Percentiles rank a stretch among this genome's conserved stretches.
These are phyloP conservation scores for Fissipunctia ypsillon DNA, from an alignment of 2,888 invertebrate genomes.

Conservation along the genomic window DNA sequence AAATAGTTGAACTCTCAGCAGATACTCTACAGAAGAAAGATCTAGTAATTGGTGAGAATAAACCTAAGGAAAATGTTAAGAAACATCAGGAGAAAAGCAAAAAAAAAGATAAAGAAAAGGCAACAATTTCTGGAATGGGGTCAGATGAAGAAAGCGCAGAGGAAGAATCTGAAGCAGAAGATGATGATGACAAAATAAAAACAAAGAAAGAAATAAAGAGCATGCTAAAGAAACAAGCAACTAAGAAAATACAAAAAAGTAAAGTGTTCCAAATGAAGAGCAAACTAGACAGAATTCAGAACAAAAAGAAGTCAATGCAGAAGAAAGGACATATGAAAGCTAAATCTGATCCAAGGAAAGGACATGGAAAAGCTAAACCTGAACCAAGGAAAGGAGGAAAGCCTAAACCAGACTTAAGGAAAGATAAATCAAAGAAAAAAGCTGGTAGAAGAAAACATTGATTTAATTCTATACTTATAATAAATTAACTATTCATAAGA, in stretches of 20 bases:
- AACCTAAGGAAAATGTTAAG: slow-evolving; percentile 79
- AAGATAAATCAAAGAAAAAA: slow-evolving; percentile 84
- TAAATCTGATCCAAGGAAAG: slow-evolving; percentile 76
- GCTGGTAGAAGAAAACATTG: slow-evolving; percentile 83
- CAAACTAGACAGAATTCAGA: slow-evolving; percentile 92
- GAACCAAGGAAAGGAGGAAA: slow-evolving; percentile 75
- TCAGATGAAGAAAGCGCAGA: slow-evolving; percentile 78
- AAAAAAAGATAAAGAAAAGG: slow-evolving; percentile 66
- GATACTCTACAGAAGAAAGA: slow-evolving; percentile 93
- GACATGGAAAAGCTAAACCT: slow-evolving; percentile 58
- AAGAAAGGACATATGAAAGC: slow-evolving; percentile 79
- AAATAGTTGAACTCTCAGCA: slow-evolving; percentile 94
- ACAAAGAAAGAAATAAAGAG: slow-evolving; percentile 93
- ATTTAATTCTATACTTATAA: slow-evolving; percentile 51
- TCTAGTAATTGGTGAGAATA: slow-evolving; percentile 94
- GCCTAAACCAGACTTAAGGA: slow-evolving; percentile 73
- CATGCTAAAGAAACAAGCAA: slow-evolving; percentile 93
- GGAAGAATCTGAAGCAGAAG: slow-evolving; percentile 76
- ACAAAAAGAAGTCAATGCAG: slow-evolving; percentile 92
- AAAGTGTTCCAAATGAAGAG: slow-evolving; percentile 94
- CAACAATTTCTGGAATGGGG: slow-evolving; percentile 83
- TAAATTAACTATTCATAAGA: slow-evolving; percentile 43
- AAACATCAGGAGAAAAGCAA: slow-evolving; percentile 67
- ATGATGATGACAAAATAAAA: slow-evolving; percentile 80
- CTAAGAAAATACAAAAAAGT: slow-evolving; percentile 94